Evolutionary conservation across 2,888 invertebrate genomes (phyloP).

Genomic region (Dasypogon diadema): DNA sequence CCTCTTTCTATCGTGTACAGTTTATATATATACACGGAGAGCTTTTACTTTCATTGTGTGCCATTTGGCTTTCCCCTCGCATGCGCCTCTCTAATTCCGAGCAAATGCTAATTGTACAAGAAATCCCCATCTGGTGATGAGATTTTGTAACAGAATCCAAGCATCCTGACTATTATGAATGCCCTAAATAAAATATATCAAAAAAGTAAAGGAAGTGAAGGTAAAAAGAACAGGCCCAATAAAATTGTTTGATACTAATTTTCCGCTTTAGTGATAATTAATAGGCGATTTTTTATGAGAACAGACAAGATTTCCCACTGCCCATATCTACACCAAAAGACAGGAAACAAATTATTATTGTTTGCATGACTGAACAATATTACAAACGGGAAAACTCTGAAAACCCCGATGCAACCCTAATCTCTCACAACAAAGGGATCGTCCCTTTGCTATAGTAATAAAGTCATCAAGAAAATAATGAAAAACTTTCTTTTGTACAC

Average conservation of each 20-base stretch:
- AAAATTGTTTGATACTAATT: slow-evolving; percentile 36
- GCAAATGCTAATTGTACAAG: not conserved
- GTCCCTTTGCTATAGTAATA: slow-evolving; percentile 40
- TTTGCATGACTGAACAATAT: slow-evolving; percentile 18
- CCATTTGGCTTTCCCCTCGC: not conserved
- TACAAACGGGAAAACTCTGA: not conserved
- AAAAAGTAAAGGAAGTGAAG: slow-evolving; percentile 7
- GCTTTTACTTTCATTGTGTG: slow-evolving; percentile 30
- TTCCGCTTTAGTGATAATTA: slow-evolving; percentile 44
- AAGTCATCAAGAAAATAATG: slow-evolving; percentile 50
- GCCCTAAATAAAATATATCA: not conserved
- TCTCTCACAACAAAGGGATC: slow-evolving; percentile 14
- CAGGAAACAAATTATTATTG: slow-evolving; percentile 23
- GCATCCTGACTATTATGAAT: slow-evolving; percentile 24
- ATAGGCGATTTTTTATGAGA: slow-evolving; percentile 1
- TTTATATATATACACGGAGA: slow-evolving; percentile 1
- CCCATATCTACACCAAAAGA: not conserved
- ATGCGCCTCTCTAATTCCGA: not conserved
- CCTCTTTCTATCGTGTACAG: not conserved
- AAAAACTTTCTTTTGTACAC: slow-evolving; percentile 43
- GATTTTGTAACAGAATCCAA: slow-evolving; percentile 29
- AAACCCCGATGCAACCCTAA: slow-evolving; percentile 19
- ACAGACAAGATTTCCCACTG: not conserved
- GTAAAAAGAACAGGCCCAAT: not conserved
- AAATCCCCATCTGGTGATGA: slow-evolving; percentile 48